Percentiles rank a stretch among this genome's conserved stretches.
These are phyloP conservation scores for Poecilia latipinna DNA, from an alignment of 2,113 vertebrate species.

Conservation along the genomic window DNA sequence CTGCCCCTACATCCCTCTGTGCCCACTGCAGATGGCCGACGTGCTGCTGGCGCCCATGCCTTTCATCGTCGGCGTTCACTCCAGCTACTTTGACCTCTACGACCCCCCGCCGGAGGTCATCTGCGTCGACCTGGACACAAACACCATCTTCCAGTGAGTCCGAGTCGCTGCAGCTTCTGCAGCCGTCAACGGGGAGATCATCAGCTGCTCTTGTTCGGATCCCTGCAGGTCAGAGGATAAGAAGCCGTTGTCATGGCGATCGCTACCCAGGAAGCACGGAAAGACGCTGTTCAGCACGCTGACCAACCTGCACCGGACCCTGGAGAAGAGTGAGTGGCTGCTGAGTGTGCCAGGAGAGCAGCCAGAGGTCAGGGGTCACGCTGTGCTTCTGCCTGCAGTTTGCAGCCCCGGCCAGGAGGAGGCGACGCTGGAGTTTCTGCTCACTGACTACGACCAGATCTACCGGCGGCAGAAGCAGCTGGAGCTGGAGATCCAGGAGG, in stretches of 20 bases:
- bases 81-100: constrained; percentile 95
- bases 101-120: constrained; percentile 90
- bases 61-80: constrained; percentile 96
- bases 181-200: neutral
- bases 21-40: constrained; percentile 92
- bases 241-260: constrained; percentile 86
- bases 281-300: constrained; percentile 87
- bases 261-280: constrained; percentile 87
- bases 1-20: constrained; percentile 96
- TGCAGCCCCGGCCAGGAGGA: constrained; percentile 89
- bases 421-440: constrained; percentile 89
- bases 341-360: neutral
- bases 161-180: neutral
- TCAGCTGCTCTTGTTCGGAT: neutral
- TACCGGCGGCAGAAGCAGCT: constrained; percentile 89
- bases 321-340: constrained; percentile 87
- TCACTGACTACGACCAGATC: constrained; percentile 90
- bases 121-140: constrained; percentile 95
- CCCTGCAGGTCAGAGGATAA: constrained; percentile 86
- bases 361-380: neutral
- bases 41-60: constrained; percentile 95
- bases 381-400: constrained; percentile 72
- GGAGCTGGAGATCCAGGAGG: constrained; percentile 91
- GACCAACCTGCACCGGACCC: constrained; percentile 84
- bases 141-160: constrained; percentile 95